Base-by-base conservation (phyloP, 2,797 vertebrate genomes). In the Fratercula arctica region DNA sequence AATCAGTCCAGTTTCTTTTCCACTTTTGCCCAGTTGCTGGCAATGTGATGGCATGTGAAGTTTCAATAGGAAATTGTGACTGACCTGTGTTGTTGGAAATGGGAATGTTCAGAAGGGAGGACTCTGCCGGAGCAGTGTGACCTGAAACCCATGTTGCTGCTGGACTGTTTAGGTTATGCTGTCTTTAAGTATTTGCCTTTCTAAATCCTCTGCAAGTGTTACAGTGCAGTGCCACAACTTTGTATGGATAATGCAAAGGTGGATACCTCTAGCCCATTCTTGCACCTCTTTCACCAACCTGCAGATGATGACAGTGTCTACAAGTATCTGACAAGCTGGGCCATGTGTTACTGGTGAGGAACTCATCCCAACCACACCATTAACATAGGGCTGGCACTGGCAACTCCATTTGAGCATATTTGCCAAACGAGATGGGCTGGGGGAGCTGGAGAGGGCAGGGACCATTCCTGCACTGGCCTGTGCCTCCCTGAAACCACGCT, bases 371-470 rank as follows among this genome's bases (percentile, higher is more conserved):
- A 1, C 41, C 70, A 31, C 46, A 31, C 20, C 24, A 15, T 11
- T n/a, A 51, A n/a, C 1, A 1, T 26, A 43, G 76, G 53, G 16
- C n/a, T 70, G 43, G n/a, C 25, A 21, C 39, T 39, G 41, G 37
- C 7, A 26, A 24, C 6, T 6, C 3, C 28, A 17, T 48, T 13
- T 66, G 59, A 76, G 46, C 9, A 4, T 41, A 31, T 57, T 45
- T 1, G 1, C 26, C 68, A 45, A 29, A 31, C 0, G 3, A 73
- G 31, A 21, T 7, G 23, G 45, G 17, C 54, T 63, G 41, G 21
- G 28, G 17, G 17, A 61, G 33, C 41, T 79, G 43, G 48, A 39
- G 60, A 29, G 41, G 19, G 35, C 57, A 50, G 8, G 46, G 16
- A 56, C 11, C 13, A 7, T n/a, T 48, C 33, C 54, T 50, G 39